Base-by-base conservation (phyloP, 2,113 vertebrate species). In the Benthochromis sp. region DNA sequence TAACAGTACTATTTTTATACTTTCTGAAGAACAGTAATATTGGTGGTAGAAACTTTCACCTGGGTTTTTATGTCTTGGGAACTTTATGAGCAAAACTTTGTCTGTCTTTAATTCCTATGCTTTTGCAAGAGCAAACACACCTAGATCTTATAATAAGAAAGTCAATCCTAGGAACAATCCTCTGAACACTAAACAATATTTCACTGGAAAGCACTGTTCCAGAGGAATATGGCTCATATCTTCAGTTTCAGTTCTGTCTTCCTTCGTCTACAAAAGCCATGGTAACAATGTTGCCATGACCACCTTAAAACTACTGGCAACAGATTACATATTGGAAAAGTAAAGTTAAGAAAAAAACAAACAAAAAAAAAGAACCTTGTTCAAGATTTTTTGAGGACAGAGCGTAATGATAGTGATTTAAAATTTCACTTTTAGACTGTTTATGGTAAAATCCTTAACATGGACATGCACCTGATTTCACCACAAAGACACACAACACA, bases 271-370 rank as follows among this genome's bases (percentile, higher is more conserved):
- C 83, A 84, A 93, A 94, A 93, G 83, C 92, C 94, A 93, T 92
- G 87, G 93, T 90, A 91, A 94, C 94, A 91, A 92, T 17, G 93
- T 94, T 94, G 90, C 92, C 94, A 94, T 94, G 92, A 90, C 93
- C 94, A 95, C 94, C 63, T 88, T 81, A 71, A 90, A 93, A 90
- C 82, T 36, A 10, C 84, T 92, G 88, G 85, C 86, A 92, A 90
- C 86, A 84, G 73, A 85, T 36, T 57, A 59, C 54, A 78, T 36
- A 78, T 81, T 69, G 69, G n/a, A 29, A 82, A 86, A 63, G 63
- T 84, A 84, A 82, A 76, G 78, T 85, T 5, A 81, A 52, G 21
- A 9, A 12, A 38, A 38, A 66, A 34, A 36, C 19, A 13, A 38
- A 5, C 3, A 40, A 9, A 43, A 8, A 8, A 14, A 54, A 82